Conservation (phyloP, 2,113 vertebrate genomes). For the Microtus oregoni region DNA sequence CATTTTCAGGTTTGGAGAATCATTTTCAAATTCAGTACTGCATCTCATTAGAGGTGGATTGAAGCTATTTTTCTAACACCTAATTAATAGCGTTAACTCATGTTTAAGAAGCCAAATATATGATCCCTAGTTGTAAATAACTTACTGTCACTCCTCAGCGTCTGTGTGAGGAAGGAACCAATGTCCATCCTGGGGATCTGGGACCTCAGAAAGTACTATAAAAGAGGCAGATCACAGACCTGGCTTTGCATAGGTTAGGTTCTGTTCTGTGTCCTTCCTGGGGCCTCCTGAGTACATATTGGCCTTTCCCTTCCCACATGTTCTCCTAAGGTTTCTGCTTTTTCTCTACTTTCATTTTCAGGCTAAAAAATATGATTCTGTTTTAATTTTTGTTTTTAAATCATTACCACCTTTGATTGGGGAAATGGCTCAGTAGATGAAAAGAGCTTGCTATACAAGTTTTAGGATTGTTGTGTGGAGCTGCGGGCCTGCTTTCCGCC, state of each 20-base stretch:
- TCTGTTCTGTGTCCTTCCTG: not conserved
- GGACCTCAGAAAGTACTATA: not conserved
- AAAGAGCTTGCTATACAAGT: no score
- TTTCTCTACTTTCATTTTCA: not conserved
- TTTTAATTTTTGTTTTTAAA: not conserved
- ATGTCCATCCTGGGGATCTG: not conserved
- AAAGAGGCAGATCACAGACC: not conserved
- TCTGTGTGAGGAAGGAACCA: not conserved
- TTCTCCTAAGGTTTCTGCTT: not conserved
- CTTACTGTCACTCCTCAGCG: not conserved
- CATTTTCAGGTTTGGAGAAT: not conserved
- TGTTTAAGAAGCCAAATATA: not conserved
- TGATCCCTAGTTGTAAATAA: constrained; percentile 25
- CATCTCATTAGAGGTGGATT: not conserved
- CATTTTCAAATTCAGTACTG: not conserved
- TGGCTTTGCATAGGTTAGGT: not conserved
- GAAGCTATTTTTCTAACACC: not conserved
- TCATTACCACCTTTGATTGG: not conserved
- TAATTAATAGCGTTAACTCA: not conserved
- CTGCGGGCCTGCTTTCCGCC: no score
- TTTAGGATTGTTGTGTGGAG: not conserved
- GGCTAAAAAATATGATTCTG: not conserved
- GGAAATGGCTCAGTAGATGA: not conserved
- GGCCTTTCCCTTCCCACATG: not conserved
- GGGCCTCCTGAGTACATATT: not conserved